Evolutionary conservation across 2,888 invertebrate species (phyloP).

Genomic region (Cosmorhoe ocellata): DNA sequence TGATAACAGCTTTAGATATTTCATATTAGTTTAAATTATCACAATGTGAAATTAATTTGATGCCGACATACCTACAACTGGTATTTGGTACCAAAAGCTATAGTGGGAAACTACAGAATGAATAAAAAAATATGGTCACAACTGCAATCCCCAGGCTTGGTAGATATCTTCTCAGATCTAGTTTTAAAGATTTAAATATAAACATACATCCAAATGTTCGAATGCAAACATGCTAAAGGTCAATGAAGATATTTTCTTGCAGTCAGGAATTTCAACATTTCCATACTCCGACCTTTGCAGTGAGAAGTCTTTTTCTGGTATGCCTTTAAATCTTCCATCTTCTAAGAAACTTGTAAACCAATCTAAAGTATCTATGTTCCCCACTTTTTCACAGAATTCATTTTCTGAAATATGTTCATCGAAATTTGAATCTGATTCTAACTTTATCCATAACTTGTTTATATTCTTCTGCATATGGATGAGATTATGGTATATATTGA

Average conservation of each 20-base stretch:
- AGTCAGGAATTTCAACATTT: constrained; percentile 81
- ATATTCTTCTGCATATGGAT: constrained; percentile 84
- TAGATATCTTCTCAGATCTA: too few species aligned
- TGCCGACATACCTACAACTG: too few species aligned
- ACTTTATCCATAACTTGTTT: constrained; percentile 81
- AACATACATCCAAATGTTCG: constrained; percentile 68
- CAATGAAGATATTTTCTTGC: constrained; percentile 81
- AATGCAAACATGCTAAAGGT: constrained; percentile 72
- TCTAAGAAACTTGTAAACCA: constrained; percentile 85
- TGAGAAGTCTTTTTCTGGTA: constrained; percentile 56
- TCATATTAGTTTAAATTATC: too few species aligned
- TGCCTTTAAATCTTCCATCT: constrained; percentile 76
- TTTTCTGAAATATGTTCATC: constrained; percentile 83
- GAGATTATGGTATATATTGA: constrained; percentile 84
- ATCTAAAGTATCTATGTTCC: constrained; percentile 85
- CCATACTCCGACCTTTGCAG: constrained; percentile 46
- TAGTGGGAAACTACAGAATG: too few species aligned
- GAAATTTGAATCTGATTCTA: constrained; percentile 84
- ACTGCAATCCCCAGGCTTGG: too few species aligned
- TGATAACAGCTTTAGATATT: too few species aligned
- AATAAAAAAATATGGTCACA: too few species aligned
- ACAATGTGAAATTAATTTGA: too few species aligned
- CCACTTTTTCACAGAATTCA: constrained; percentile 85
- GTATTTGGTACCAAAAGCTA: too few species aligned
- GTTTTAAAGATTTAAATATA: background rate